Evolutionary conservation across 2,888 invertebrate species (phyloP), one percentile per base, ranked within the genome.

Genomic region (Stegophylla sp.): DNA sequence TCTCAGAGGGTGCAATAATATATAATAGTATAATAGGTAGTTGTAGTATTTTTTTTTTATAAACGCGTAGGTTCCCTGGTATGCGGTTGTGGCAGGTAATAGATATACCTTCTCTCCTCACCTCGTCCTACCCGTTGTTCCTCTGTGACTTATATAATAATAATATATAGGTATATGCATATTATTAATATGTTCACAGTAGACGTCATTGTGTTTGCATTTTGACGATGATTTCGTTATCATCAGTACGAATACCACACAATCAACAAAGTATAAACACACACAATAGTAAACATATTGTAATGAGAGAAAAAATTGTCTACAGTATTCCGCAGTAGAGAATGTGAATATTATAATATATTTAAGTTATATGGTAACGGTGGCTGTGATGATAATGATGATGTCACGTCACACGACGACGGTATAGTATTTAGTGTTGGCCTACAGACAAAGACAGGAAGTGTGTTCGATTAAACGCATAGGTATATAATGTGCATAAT

Each of bases 381-480:
- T 5, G 34, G 28, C 28, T 12, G 28, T 4, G 51, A 28, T 48
- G 34, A 28, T 9, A 17, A 51, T 51, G 10, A 71, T 34, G 34
- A 51, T 51, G 59, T 26, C 72, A 59, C 43, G 59, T 72, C 43
- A 59, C 43, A 56, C 56, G 17, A 59, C 43, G 9, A 43, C 34
- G 63, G 2, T 61, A n/a, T 41, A 28, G 59, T 15, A 41, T 63
- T 3, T 20, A 64, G 41, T 7, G 23, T 12, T 69, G 20, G 56
- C 43, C 41, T 17, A 23, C 23, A 41, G 34, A 64, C 64, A 64
- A 75, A 64, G 51, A 64, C 17, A 75, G 41, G 75, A 64, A 64
- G 75, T 72, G 5, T 64, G 15, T 34, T 20, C 12, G 23, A 64
- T 34, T 51, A 17, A 63, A 15, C 23, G 9, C n/a, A 41, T 34